These are phyloP conservation scores for Momotus momota DNA, from an alignment of 2,797 vertebrate species.

Conservation along the genomic window DNA sequence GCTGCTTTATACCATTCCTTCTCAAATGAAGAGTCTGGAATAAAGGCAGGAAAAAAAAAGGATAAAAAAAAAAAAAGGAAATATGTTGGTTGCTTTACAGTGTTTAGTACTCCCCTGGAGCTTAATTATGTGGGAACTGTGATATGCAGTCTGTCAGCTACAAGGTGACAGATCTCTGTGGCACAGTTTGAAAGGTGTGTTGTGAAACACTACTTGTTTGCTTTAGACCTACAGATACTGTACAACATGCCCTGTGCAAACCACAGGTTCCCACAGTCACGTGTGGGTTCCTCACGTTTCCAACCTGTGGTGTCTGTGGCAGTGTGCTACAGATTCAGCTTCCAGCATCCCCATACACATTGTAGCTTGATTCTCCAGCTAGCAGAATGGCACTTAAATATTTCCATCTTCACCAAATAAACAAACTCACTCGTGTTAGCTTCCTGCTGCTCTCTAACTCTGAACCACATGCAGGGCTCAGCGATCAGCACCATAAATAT, in stretches of 20 bases:
- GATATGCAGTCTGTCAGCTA: slow-evolving; percentile 14
- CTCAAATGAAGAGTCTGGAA: slow-evolving; percentile 10
- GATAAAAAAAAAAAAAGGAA: background rate
- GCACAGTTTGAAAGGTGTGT: background rate
- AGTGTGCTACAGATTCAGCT: background rate
- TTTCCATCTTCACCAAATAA: background rate
- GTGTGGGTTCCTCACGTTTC: background rate
- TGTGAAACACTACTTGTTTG: slow-evolving; percentile 2
- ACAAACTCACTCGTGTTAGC: background rate
- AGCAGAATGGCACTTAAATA: background rate
- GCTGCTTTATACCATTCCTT: background rate
- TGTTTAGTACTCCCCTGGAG: slow-evolving; percentile 42
- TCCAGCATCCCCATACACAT: background rate
- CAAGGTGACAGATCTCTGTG: slow-evolving; percentile 29
- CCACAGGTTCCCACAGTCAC: background rate
- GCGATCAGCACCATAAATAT: background rate
- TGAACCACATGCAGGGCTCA: background rate
- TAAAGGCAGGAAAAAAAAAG: background rate
- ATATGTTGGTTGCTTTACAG: background rate
- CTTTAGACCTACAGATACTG: background rate
- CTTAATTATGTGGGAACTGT: slow-evolving; percentile 53
- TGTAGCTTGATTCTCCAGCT: background rate
- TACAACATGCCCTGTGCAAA: background rate
- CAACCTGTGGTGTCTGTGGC: background rate
- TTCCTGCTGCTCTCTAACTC: background rate